phyloP scores from a whole-genome alignment of 2,797 vertebrate genomes.

The Babyrousa celebensis region DNA sequence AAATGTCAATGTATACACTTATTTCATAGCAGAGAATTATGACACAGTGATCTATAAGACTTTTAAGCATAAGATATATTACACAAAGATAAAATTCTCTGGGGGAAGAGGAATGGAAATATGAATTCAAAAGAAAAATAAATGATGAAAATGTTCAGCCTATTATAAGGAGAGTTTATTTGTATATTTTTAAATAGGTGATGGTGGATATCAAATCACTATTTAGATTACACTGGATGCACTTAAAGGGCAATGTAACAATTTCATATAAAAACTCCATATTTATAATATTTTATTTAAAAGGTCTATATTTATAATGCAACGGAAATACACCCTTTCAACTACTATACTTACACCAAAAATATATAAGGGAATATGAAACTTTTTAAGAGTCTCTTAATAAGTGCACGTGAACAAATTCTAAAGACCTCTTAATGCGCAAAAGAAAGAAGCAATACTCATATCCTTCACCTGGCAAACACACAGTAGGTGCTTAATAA shows the following conservation, averaged over 20 bases:
- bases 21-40: conserved; percentile 67
- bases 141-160: neutral
- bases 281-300: conserved; percentile 62
- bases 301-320: neutral
- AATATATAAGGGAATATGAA: neutral
- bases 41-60: neutral
- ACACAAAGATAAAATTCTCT: conserved; percentile 75
- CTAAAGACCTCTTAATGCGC: neutral
- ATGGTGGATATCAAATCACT: conserved; percentile 10
- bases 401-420: neutral
- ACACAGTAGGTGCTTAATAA: neutral
- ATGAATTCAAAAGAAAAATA: conserved; percentile 74
- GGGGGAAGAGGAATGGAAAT: conserved; percentile 43
- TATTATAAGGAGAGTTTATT: conserved; percentile 66
- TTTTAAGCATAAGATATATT: conserved; percentile 47
- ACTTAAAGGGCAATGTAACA: conserved; percentile 69
- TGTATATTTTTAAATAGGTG: conserved; percentile 67
- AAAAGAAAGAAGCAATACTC: neutral
- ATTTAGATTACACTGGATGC: conserved; percentile 28
- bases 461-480: neutral
- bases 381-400: conserved; percentile 18
- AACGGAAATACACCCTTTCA: neutral
- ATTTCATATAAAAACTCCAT: conserved; percentile 56
- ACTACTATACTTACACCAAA: neutral
- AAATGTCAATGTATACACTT: conserved; percentile 58